Base-by-base conservation (phyloP, 37 sponge, comb jelly and placozoan species). In the Agelas oroides region DNA sequence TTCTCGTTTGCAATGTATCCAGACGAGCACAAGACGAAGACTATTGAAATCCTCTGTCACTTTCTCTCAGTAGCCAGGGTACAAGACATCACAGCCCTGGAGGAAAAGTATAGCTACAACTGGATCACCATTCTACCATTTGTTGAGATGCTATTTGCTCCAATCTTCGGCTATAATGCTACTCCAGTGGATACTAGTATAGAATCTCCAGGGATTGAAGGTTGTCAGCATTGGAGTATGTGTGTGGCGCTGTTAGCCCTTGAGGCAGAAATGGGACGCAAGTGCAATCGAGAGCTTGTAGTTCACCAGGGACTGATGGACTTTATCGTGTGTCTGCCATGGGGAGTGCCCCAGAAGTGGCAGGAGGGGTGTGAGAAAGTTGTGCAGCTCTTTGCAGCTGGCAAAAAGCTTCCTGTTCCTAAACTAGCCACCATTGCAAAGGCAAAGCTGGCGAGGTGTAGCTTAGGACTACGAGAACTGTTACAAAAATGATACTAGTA, bases 91-190 rank as follows among this genome's bases (percentile, higher is more conserved):
- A 53, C 57, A 0, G 33, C 0, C 14, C 28, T 24, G 12, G 55
- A 56, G 35, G 76, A 75, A 2, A 25, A 25, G 12, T 75, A 75
- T 54, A 21, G 28, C 6, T 73, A 46, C 74, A 73, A 73, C 30
- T 75, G 76, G 76, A 75, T 75, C 58, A 75, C 76, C 18, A 55
- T 75, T n/a, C 19, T 25, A 15, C 76, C 76, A 28, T 75, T 75
- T 54, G 58, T 75, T 1, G 76, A 75, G 11, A 33, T 35, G 12
- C 25, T 75, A 13, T 75, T 27, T 15, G 5, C 70, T 3, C 70
- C 70, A 14, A 31, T 2, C 21, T 6, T 2, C 35, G 8, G 5
- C 12, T 16, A 38, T 40, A 1, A 1, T 25, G 40, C 40, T 5
- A 13, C 62, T 2, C 62, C n/a, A 61, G 58, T 19, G 18, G 58